These are phyloP conservation scores for Bicyclus anynana DNA, from an alignment of 1,140 invertebrate genomes.

Conservation along the genomic window DNA sequence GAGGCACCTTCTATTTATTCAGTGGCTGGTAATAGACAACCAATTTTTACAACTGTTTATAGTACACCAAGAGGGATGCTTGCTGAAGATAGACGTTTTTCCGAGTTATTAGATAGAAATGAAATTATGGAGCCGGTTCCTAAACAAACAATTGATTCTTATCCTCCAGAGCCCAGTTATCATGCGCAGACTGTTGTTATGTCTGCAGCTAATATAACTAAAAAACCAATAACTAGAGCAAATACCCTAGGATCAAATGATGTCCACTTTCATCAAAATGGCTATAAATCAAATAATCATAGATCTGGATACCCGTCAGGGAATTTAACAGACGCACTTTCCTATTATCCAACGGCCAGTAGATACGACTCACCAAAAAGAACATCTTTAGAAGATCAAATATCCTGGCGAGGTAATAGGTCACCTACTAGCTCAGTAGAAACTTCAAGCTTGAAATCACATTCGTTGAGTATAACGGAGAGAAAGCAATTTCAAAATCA, in stretches of 20 bases:
- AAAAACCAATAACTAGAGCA: slow-evolving; percentile 68
- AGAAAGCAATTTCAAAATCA: slow-evolving; percentile 79
- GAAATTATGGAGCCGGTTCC: slow-evolving; percentile 75
- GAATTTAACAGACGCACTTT: slow-evolving; percentile 86
- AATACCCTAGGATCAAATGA: slow-evolving; percentile 79
- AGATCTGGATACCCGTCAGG: slow-evolving; percentile 83
- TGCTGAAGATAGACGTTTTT: slow-evolving; percentile 80
- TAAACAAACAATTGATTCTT: slow-evolving; percentile 61
- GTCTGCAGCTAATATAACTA: slow-evolving; percentile 52
- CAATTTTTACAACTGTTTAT: slow-evolving; percentile 84
- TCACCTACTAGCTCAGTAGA: slow-evolving; percentile 80
- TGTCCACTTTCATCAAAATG: slow-evolving; percentile 80
- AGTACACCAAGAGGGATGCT: slow-evolving; percentile 80
- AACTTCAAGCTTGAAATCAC: slow-evolving; percentile 80
- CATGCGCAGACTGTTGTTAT: slow-evolving; percentile 77
- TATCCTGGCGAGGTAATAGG: slow-evolving; percentile 79
- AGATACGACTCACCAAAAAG: slow-evolving; percentile 83
- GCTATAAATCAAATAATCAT: slow-evolving; percentile 81
- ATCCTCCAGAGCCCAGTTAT: slow-evolving; percentile 76
- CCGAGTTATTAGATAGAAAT: slow-evolving; percentile 83
- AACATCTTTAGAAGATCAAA: slow-evolving; percentile 78
- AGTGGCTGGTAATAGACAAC: slow-evolving; percentile 83
- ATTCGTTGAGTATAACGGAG: slow-evolving; percentile 79
- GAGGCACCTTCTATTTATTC: slow-evolving; percentile 86
- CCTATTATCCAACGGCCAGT: slow-evolving; percentile 85